Conservation (phyloP, 2,113 vertebrate genomes). For the Chunga burmeisteri region DNA sequence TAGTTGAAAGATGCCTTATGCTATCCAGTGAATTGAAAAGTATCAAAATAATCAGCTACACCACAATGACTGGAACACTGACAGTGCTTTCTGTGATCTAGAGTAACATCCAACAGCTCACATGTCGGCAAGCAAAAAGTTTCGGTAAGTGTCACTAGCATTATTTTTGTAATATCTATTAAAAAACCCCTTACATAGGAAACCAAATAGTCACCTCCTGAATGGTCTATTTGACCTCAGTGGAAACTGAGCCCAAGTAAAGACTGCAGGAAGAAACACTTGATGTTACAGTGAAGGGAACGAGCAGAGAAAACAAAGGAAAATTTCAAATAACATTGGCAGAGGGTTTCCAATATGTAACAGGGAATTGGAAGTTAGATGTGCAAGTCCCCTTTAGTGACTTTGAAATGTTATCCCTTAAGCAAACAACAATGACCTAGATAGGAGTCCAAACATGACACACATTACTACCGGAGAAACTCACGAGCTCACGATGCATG, state of each 20-base stretch:
- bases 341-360: background rate
- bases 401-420: background rate
- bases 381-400: background rate
- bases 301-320: background rate
- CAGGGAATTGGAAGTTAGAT: background rate
- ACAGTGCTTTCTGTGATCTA: background rate
- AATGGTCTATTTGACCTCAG: background rate
- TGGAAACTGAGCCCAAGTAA: background rate
- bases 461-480: background rate
- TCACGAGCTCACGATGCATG: fast-evolving
- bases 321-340: background rate
- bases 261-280: background rate
- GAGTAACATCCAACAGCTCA: background rate
- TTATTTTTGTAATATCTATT: slow-evolving; percentile 17
- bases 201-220: background rate
- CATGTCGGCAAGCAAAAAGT: background rate
- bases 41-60: slow-evolving; percentile 17
- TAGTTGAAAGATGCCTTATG: slow-evolving; percentile 20
- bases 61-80: background rate
- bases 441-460: background rate
- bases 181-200: background rate
- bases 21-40: slow-evolving; percentile 13
- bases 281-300: background rate
- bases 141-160: background rate
- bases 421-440: background rate